Percentiles rank a stretch among this genome's conserved stretches.
phyloP scores from a whole-genome alignment of 1,140 invertebrate genomes.

The Agrilus planipennis region DNA sequence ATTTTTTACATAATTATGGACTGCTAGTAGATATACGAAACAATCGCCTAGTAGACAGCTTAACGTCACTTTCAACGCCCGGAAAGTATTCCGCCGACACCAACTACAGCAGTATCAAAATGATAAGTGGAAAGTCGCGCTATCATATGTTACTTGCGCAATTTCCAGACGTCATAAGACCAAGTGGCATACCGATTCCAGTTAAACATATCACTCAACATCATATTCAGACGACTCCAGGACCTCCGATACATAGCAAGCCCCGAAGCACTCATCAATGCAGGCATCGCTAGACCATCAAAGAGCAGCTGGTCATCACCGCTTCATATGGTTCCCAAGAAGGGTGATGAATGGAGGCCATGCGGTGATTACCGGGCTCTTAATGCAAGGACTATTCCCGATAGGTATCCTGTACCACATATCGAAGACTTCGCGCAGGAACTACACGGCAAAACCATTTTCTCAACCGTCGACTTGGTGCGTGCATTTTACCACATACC shows the following conservation, averaged over 20 bases:
- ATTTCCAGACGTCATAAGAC: slow-evolving; percentile 23
- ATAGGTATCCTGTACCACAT: slow-evolving; percentile 32
- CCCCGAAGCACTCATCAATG: slow-evolving; percentile 24
- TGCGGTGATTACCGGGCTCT: too few species aligned
- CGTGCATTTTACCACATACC: slow-evolving; percentile 38
- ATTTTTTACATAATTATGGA: too few species aligned
- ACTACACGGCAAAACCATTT: slow-evolving; percentile 30
- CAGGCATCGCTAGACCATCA: slow-evolving; percentile 18
- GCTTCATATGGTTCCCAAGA: too few species aligned
- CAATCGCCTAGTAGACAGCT: too few species aligned
- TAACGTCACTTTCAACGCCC: too few species aligned
- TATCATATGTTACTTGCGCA: slow-evolving; percentile 17
- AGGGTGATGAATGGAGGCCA: too few species aligned
- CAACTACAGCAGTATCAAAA: too few species aligned
- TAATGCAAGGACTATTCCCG: slow-evolving; percentile 34
- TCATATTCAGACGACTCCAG: slow-evolving; percentile 18
- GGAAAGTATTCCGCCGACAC: too few species aligned
- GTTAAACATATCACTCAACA: slow-evolving; percentile 10
- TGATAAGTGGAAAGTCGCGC: too few species aligned
- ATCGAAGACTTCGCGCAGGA: slow-evolving; percentile 22
- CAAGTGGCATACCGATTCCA: slow-evolving; percentile 1
- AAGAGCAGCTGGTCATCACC: slow-evolving; percentile 32
- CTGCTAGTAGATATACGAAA: too few species aligned
- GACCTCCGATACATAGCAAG: slow-evolving; percentile 21
- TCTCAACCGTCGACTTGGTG: slow-evolving; percentile 36